Percentiles rank a stretch among this genome's conserved stretches.
phyloP scores from a whole-genome alignment of 2,113 vertebrate species.

The Rhinolophus sinicus region DNA sequence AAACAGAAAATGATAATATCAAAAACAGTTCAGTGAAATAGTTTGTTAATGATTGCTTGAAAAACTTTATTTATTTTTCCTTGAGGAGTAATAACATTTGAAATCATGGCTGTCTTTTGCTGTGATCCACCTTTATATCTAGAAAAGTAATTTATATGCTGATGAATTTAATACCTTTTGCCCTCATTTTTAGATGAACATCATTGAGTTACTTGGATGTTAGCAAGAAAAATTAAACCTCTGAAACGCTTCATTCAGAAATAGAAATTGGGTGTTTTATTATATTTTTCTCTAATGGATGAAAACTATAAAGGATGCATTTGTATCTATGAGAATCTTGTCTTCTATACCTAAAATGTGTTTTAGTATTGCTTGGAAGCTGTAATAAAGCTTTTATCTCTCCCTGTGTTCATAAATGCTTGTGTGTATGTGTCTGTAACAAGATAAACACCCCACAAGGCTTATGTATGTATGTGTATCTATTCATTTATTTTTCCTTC shows the following conservation, averaged over 20 bases:
- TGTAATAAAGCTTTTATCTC: constrained; percentile 82
- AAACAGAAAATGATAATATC: constrained; percentile 68
- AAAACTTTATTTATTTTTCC: constrained; percentile 58
- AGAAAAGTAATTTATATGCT: constrained; percentile 73
- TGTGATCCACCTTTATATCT: constrained; percentile 64
- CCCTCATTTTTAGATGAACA: constrained; percentile 47
- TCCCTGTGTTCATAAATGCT: constrained; percentile 76
- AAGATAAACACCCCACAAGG: constrained; percentile 79
- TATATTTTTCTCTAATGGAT: constrained; percentile 64
- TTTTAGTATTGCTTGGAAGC: constrained; percentile 81
- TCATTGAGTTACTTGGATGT: constrained; percentile 50
- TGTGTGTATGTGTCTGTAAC: constrained; percentile 76
- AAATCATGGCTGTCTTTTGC: constrained; percentile 55
- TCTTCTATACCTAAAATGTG: constrained; percentile 74
- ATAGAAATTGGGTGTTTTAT: constrained; percentile 68
- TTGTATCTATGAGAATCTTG: constrained; percentile 80
- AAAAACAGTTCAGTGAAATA: constrained; percentile 64
- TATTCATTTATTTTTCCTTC: constrained; percentile 80
- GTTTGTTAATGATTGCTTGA: constrained; percentile 66
- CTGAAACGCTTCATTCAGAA: constrained; percentile 67
- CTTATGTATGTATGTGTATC: constrained; percentile 44
- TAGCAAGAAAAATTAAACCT: constrained; percentile 75
- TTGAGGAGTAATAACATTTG: constrained; percentile 63
- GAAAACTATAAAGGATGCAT: constrained; percentile 70
- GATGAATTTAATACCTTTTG: constrained; percentile 73